Evolutionary conservation across 2,888 invertebrate genomes (phyloP).

Genomic region (Diachrysia chrysitis): DNA sequence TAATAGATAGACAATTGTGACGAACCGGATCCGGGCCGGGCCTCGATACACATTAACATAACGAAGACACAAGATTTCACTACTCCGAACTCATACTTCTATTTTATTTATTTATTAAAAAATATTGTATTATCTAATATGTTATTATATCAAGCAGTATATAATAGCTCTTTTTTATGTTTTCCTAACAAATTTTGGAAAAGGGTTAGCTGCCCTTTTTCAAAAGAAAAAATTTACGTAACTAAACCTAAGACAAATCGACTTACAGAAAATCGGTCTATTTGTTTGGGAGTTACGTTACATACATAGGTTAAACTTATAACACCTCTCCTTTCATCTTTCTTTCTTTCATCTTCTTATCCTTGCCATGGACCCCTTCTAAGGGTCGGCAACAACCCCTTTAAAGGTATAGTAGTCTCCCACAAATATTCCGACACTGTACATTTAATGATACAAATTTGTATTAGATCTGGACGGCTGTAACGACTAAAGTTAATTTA

Average conservation of each 20-base stretch:
- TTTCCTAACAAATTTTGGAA: no score
- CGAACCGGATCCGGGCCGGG: constrained; percentile 55
- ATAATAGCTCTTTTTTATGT: no score
- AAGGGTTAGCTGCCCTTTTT: no score
- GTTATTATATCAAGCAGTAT: no score
- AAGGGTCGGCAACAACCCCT: no score
- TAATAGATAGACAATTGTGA: constrained; percentile 65
- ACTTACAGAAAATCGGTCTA: not conserved
- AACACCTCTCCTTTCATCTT: no score
- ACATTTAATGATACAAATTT: not conserved
- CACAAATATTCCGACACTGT: not conserved
- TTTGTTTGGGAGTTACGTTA: not conserved
- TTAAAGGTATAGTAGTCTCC: not conserved
- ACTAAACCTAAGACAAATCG: no score
- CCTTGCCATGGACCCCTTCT: no score
- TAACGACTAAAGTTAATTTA: not conserved
- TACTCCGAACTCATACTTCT: not conserved
- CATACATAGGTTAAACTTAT: no score
- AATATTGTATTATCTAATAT: no score
- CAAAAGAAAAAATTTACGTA: no score
- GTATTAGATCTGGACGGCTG: not conserved
- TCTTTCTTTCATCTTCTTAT: no score
- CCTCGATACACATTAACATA: constrained; percentile 36
- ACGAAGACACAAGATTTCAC: constrained; percentile 23
- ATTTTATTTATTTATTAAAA: not conserved